Evolutionary conservation across 2,888 invertebrate species (phyloP), one percentile per base, ranked within the genome.

Genomic region (Drosophila paramelanica): DNA sequence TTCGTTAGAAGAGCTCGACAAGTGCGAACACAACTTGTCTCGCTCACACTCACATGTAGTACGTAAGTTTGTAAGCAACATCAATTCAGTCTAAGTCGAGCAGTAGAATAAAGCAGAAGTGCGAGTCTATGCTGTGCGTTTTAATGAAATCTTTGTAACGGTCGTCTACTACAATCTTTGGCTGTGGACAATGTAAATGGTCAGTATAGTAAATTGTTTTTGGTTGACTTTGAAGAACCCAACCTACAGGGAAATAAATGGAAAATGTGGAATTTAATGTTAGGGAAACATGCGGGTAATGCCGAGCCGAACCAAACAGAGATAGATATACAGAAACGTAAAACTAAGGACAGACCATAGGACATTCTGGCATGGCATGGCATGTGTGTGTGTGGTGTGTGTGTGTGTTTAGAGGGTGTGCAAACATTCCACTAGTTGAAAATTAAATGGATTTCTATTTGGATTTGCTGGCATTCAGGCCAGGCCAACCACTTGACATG

Each of bases 381-480:
- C 17, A 17, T 17, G 41, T 38, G 20, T 43, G 10, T 45, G 41
- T 45, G 25, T 23, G 11, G 33, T 47, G 43, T 27, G 38, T 62
- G 52, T 46, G 58, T 45, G 49, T 62, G 38, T 52, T 43, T 53
- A 25, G 58, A 45, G 51, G 50, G 56, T 80, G 61, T 58, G 67
- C 64, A 75, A 87, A 81, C 70, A 87, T 81, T 87, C 67, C 67
- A 62, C 74, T 71, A 79, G 79, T 81, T 87, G 77, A 84, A 85
- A 85, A 89, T 87, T 77, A 85, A 89, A 85, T 85, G 85, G 88
- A 74, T 89, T 89, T 89, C 85, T 89, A 75, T 85, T 89, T 87
- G 88, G 77, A 64, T 78, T 70, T 52, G 53, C 50, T 67, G 51
- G 61, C 69, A 67, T 58, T 67, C 60, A 62, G 65, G 57, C 23